phyloP scores from a whole-genome alignment of 2,113 vertebrate species.

The Aegotheles bennettii region DNA sequence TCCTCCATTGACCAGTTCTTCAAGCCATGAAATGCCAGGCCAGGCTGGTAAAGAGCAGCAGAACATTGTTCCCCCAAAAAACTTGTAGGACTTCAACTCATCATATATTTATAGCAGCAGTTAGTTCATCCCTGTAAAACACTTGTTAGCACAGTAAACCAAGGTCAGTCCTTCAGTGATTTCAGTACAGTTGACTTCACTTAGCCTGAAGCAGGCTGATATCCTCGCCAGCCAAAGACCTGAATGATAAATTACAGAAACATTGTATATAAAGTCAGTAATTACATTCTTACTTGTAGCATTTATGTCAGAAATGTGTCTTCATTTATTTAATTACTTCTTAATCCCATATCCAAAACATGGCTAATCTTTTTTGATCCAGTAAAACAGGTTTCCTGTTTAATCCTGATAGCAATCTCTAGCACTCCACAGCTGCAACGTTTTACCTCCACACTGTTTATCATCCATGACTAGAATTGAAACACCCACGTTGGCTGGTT shows the following conservation, averaged over 20 bases:
- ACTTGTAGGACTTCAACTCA: background rate
- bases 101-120: background rate
- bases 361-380: constrained; percentile 57
- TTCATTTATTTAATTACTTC: constrained; percentile 58
- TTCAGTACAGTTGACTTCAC: background rate
- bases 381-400: constrained; percentile 32
- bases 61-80: background rate
- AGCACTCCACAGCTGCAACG: constrained; percentile 26
- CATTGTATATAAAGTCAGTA: background rate
- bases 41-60: background rate
- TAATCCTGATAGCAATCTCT: constrained; percentile 60
- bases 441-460: constrained; percentile 42
- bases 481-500: background rate
- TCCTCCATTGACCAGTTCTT: background rate
- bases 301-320: constrained; percentile 41
- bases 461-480: constrained; percentile 34
- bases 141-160: background rate
- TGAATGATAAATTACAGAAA: background rate
- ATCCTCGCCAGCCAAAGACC: background rate
- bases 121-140: background rate
- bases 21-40: background rate
- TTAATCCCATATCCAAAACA: constrained; percentile 51
- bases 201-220: background rate
- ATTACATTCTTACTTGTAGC: background rate
- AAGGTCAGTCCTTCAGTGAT: background rate